Evolutionary conservation across 2,113 vertebrate genomes (phyloP).

Genomic region (Deroptyus accipitrinus): DNA sequence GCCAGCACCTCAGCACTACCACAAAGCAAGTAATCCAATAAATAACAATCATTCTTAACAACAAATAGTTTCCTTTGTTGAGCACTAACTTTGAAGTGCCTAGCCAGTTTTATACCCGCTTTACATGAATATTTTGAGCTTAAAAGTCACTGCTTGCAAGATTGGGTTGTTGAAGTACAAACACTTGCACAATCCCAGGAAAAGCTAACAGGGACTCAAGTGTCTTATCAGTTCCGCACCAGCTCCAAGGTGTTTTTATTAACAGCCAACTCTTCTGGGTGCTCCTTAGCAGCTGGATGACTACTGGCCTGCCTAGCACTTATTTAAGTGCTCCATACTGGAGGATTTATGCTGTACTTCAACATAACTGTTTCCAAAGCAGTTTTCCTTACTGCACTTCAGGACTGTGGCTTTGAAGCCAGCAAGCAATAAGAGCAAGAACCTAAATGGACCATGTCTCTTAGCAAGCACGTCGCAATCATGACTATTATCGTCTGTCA

Average conservation of each 20-base stretch:
- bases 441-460: neutral
- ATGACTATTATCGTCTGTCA: neutral
- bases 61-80: neutral
- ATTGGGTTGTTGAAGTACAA: neutral
- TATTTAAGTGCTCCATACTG: accelerated
- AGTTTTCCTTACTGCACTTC: neutral
- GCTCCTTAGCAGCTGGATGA: neutral
- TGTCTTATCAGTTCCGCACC: neutral
- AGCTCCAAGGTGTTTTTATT: neutral
- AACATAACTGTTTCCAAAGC: neutral
- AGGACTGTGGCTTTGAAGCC: neutral
- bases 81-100: neutral
- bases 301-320: neutral
- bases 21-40: neutral
- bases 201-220: neutral
- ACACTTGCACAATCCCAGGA: neutral
- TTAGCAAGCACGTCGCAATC: neutral
- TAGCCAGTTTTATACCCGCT: neutral
- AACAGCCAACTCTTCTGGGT: neutral
- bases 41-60: neutral
- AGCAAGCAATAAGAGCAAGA: neutral
- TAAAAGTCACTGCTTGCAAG: neutral
- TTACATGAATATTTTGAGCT: neutral
- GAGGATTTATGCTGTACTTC: neutral
- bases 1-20: neutral